Evolutionary conservation across 2,797 vertebrate species (phyloP), one percentile per base, ranked within the genome.

Genomic region (Rhabdophis nuchalis): DNA sequence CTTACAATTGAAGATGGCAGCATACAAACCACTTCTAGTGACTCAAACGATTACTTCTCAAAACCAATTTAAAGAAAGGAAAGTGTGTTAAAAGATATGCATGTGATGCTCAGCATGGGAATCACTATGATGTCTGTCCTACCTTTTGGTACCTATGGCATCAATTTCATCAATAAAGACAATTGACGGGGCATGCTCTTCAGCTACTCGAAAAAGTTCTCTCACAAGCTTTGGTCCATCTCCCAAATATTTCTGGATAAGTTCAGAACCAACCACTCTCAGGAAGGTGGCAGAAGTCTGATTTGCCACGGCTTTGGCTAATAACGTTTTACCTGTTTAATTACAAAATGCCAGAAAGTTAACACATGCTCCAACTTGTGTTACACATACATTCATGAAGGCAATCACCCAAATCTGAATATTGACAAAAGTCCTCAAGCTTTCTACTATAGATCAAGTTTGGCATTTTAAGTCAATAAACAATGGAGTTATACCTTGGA

Each of bases 111-210:
- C 23, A 0, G 46, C 0, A 14, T 0, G 23, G 36, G 9, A 89
- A 89, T 25, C 16, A 61, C n/a, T 36, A 8, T 5, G 27, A 68
- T 41, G 0, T 29, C 0, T 54, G 0, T 29, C 0, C 56, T 97
- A 99, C 99, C 99, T 98, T 96, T 99, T 99, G 0, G 99, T 99
- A 4, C 99, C 99, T 32, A 99, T 99, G 94, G 99, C 98, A 7
- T 99, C 99, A 0, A 99, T 99, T 95, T 99, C 99, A 8, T 99
- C 99, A 0, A 99, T 99, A 96, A 99, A 99, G 95, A 99, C 99
- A 2, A 99, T 99, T 13, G 99, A 99, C 0, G 99, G 99, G 0
- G 99, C 98, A 0, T 99, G 98, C 88, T 99, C 99, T 93, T 99
- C 99, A 0, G 99, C 99, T 90, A 99, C 99, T 32, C 99, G 97